These are phyloP conservation scores for Toxotes lorentzi DNA, from an alignment of 2,797 vertebrate species.

Conservation along the genomic window DNA sequence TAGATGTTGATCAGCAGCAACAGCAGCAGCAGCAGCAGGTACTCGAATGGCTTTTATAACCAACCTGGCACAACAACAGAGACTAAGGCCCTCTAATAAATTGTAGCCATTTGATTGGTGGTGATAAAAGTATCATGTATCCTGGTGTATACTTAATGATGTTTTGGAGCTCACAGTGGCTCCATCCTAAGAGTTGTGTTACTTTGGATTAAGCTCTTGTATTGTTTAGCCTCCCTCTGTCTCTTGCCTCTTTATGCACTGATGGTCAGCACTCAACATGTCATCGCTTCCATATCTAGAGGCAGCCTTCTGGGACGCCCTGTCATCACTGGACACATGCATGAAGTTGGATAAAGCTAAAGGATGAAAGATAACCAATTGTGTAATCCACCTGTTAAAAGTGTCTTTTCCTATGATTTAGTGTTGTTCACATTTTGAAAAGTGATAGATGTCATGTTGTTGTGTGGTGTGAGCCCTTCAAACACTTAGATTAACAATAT, in stretches of 20 bases:
- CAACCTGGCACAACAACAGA: slow-evolving; percentile 27
- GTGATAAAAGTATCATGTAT: slow-evolving; percentile 25
- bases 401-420: neutral
- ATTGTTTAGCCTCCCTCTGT: slow-evolving; percentile 43
- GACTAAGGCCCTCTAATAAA: slow-evolving; percentile 18
- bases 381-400: slow-evolving; percentile 5
- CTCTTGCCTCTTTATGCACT: slow-evolving; percentile 15
- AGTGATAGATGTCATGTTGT: neutral
- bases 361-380: neutral
- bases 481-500: neutral
- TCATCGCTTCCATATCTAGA: slow-evolving; percentile 25
- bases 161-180: slow-evolving; percentile 31
- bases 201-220: slow-evolving; percentile 48
- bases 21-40: slow-evolving; percentile 39
- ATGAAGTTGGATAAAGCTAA: neutral
- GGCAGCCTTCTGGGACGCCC: slow-evolving; percentile 8
- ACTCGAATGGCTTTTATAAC: slow-evolving; percentile 36
- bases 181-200: slow-evolving; percentile 33
- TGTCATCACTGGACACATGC: slow-evolving; percentile 15
- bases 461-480: neutral
- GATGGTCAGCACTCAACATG: slow-evolving; percentile 23
- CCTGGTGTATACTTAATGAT: slow-evolving; percentile 16
- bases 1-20: slow-evolving; percentile 43
- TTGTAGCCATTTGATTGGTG: slow-evolving; percentile 30
- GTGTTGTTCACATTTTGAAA: slow-evolving; percentile 31